Conservation (phyloP, 2,113 vertebrate genomes). For the Bubo bubo region DNA sequence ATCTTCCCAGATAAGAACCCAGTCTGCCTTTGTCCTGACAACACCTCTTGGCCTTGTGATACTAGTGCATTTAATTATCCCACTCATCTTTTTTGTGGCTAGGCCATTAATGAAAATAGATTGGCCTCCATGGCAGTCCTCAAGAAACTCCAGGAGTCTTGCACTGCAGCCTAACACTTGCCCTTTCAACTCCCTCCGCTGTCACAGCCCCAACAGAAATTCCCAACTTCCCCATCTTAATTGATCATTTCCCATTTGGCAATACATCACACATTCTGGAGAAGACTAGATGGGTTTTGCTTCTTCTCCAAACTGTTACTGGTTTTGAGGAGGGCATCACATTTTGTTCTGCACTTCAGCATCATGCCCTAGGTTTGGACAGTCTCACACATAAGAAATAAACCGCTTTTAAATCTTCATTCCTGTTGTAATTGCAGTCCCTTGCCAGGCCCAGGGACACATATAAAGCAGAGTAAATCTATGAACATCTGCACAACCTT, state of each 20-base stretch:
- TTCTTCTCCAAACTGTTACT: neutral
- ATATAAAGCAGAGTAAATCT: neutral
- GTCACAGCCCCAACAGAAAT: neutral
- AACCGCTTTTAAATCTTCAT: neutral
- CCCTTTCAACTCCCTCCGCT: neutral
- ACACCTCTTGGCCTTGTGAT: neutral
- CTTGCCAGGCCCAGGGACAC: neutral
- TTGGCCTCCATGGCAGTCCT: neutral
- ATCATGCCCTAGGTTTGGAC: neutral
- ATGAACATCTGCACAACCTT: neutral
- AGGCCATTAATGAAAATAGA: neutral
- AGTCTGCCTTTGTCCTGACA: neutral
- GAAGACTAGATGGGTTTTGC: neutral
- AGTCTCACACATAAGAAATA: neutral
- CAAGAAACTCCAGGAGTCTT: neutral
- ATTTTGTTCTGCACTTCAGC: neutral
- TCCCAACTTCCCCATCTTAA: neutral
- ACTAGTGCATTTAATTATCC: neutral
- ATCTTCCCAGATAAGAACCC: neutral
- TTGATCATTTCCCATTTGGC: neutral
- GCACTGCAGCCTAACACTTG: neutral
- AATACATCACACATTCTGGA: neutral
- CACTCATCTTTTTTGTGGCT: neutral
- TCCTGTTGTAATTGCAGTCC: neutral
- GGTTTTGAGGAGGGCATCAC: neutral